These are phyloP conservation scores for Podarcis muralis DNA, from an alignment of 2,113 vertebrate species.

Conservation along the genomic window DNA sequence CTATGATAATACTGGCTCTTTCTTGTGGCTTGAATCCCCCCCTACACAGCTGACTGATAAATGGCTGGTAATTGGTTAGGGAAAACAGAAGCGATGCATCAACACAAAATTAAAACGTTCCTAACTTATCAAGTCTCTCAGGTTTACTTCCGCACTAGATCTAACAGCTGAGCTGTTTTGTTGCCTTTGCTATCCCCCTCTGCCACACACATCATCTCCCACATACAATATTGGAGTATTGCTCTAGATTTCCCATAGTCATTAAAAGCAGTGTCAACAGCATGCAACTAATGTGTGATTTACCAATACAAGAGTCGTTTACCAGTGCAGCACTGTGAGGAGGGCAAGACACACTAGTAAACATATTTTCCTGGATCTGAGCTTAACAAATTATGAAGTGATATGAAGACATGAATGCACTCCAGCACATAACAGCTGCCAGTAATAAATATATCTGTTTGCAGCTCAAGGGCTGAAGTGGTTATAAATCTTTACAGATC, in stretches of 20 bases:
- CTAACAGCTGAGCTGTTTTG: not conserved
- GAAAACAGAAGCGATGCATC: not conserved
- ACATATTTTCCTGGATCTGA: slow-evolving; percentile 28
- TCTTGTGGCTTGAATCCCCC: not conserved
- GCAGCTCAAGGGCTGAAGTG: slow-evolving; percentile 26
- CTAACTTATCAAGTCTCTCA: not conserved
- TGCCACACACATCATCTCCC: not conserved
- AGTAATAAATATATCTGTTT: slow-evolving; percentile 34
- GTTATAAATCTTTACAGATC: slow-evolving; percentile 25
- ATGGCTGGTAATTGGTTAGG: not conserved
- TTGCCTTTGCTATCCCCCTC: slow-evolving; percentile 14
- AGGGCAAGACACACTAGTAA: slow-evolving; percentile 17
- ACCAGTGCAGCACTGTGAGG: not conserved
- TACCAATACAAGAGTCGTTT: not conserved
- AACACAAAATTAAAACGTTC: not conserved
- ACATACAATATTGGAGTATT: not conserved
- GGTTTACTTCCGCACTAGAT: not conserved
- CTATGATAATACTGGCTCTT: not conserved
- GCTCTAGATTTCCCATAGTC: slow-evolving; percentile 22
- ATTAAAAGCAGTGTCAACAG: slow-evolving; percentile 20
- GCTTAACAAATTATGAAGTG: slow-evolving; percentile 44
- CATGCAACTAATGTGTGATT: slow-evolving; percentile 21
- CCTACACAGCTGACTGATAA: not conserved
- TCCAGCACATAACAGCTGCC: slow-evolving; percentile 20
- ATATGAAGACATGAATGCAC: slow-evolving; percentile 40